Conservation (phyloP, 2,113 vertebrate species). For the Ondatra zibethicus region DNA sequence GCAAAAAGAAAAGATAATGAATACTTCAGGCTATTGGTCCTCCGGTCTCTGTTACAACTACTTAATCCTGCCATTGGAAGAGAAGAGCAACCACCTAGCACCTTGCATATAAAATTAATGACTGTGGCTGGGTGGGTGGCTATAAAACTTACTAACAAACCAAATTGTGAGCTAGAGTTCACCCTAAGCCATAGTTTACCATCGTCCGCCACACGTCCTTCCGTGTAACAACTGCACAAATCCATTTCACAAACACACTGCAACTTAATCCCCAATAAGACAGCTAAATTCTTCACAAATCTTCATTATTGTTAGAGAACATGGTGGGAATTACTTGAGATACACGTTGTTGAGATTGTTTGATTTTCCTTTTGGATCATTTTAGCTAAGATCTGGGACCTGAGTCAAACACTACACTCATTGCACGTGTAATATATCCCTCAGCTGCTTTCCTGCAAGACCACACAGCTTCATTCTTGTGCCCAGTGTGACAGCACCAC, state of each 20-base stretch:
- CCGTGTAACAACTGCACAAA: neutral
- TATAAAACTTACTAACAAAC: slow-evolving; percentile 12
- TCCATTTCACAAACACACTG: neutral
- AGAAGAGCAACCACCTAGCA: neutral
- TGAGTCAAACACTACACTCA: neutral
- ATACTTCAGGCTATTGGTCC: neutral
- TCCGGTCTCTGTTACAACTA: neutral
- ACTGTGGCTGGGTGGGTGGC: neutral
- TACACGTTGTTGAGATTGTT: neutral
- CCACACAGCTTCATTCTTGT: neutral
- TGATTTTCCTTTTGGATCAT: neutral
- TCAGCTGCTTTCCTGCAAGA: neutral
- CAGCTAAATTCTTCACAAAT: neutral
- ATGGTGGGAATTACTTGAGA: slow-evolving; percentile 22
- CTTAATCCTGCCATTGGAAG: neutral
- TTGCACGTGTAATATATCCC: neutral
- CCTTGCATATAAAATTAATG: neutral
- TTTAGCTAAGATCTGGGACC: neutral
- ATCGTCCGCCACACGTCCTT: neutral
- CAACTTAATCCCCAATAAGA: neutral
- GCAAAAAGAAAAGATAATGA: neutral
- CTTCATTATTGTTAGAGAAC: neutral
- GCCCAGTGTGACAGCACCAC: neutral
- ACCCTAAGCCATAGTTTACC: neutral
- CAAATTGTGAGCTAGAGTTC: neutral